Conservation (phyloP, 1,140 invertebrate species). For the Idris sp. region DNA sequence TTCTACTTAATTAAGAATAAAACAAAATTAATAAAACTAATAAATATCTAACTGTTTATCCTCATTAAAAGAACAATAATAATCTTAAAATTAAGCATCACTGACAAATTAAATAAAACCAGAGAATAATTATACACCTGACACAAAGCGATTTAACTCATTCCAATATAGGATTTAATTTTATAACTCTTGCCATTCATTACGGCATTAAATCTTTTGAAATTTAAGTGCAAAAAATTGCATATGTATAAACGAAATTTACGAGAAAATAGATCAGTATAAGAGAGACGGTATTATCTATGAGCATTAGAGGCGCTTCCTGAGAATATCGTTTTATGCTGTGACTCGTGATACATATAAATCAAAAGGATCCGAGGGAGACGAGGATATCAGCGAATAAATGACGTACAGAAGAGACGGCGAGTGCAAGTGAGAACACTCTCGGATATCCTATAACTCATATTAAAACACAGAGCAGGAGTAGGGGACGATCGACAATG, state of each 20-base stretch:
- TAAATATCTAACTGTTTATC: too few species aligned
- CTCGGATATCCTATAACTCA: slow-evolving; percentile 58
- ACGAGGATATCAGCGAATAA: slow-evolving; percentile 54
- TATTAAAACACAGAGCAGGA: slow-evolving; percentile 49
- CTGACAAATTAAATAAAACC: too few species aligned
- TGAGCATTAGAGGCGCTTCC: slow-evolving; percentile 56
- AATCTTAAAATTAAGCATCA: too few species aligned
- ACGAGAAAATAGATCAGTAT: slow-evolving; percentile 52
- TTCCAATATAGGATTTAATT: too few species aligned
- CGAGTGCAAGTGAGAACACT: slow-evolving; percentile 22
- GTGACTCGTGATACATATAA: slow-evolving; percentile 63
- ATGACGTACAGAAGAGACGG: slow-evolving; percentile 41
- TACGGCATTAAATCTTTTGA: too few species aligned
- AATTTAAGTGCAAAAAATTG: slow-evolving; percentile 43
- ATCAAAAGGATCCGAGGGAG: slow-evolving; percentile 59
- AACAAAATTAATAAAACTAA: too few species aligned
- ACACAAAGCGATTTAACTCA: too few species aligned
- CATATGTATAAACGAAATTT: slow-evolving; percentile 55
- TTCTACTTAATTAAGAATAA: too few species aligned
- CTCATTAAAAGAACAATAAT: too few species aligned
- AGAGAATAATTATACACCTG: too few species aligned
- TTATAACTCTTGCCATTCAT: too few species aligned
- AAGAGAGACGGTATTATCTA: slow-evolving; percentile 51
- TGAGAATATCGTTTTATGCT: slow-evolving; percentile 61
- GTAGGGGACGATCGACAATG: slow-evolving; percentile 62